Base-by-base conservation (phyloP, 2,113 vertebrate species). In the Galeopterus variegatus region DNA sequence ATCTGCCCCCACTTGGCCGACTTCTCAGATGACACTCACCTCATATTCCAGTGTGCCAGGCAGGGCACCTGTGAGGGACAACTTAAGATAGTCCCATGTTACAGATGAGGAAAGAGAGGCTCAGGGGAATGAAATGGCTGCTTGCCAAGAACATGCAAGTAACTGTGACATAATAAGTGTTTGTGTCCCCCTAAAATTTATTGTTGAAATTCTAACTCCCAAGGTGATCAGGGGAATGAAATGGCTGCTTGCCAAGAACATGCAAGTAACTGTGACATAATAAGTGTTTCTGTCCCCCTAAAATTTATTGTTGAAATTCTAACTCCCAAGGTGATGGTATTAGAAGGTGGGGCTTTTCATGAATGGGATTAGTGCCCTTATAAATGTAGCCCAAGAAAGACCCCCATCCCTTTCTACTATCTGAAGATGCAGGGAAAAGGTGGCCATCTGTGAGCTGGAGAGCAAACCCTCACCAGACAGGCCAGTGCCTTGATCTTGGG, bases 1-100 rank as follows among this genome's bases (percentile, higher is more conserved):
- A 83, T 79, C 99, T 97, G 98, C 98, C 24, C 98, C 88, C 0
- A 98, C 97, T 0, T 98, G 96, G 90, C 98, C 98, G 81, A 98
- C 93, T 84, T 98, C 98, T 98, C 98, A 98, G 48, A 98, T 33
- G 6, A 98, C 98, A 33, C 3, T 12, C 60, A 28, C n/a, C 69
- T 41, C 80, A 45, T 13, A 1, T 18, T 10, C 87, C 79, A 73
- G 19, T 11, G 48, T 11, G 28, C 36, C 15, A 28, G 52, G 60
- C 9, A 23, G 58, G 8, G 24, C 26, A 18, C 50, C n/a, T 45
- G 3, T 18, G 31, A 82, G 56, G 21, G 67, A 13, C 7, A 50
- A 48, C 31, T 36, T 54, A 26, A 85, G 50, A 67, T 18, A 64
- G 24, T 54, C 50, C 28, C 33, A n/a, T 73, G 73, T 67, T 56